A percentile compares a stretch with the other conserved stretches of the same genome.
These are phyloP conservation scores for Drosophila dives DNA, from an alignment of 2,888 invertebrate species.

Conservation along the genomic window DNA sequence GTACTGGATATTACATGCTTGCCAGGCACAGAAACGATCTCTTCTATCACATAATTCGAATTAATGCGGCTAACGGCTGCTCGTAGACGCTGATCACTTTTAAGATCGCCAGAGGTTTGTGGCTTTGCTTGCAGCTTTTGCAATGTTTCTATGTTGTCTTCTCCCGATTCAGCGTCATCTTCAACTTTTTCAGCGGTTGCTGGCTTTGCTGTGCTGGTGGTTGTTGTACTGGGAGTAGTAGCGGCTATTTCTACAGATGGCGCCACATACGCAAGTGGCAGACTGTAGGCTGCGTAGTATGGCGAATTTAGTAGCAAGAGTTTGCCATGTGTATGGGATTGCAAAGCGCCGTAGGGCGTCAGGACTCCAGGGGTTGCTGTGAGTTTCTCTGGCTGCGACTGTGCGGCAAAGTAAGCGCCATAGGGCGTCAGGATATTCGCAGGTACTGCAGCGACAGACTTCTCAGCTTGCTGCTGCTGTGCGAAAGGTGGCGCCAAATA, in stretches of 20 bases:
- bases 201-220: conserved; percentile 60
- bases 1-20: conserved; percentile 67
- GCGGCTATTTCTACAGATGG: conserved; percentile 43
- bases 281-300: conserved; percentile 48
- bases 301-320: conserved; percentile 49
- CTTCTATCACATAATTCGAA: conserved; percentile 82
- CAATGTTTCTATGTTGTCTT: conserved; percentile 47
- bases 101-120: conserved; percentile 65
- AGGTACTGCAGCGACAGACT: conserved; percentile 6
- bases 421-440: conserved; percentile 25
- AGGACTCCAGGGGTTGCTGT: conserved; percentile 8
- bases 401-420: conserved; percentile 31
- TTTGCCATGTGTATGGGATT: conserved; percentile 36
- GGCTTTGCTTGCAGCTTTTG: conserved; percentile 67
- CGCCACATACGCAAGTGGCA: conserved; percentile 58
- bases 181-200: conserved; percentile 35
- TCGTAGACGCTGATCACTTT: conserved; percentile 72
- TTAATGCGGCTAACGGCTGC: conserved; percentile 81
- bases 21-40: conserved; percentile 80
- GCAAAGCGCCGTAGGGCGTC: conserved; percentile 53
- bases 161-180: conserved; percentile 13
- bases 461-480: conserved; percentile 14
- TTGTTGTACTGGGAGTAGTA: conserved; percentile 39
- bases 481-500: conserved; percentile 23
- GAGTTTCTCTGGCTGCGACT: conserved; percentile 35